Conservation (phyloP, 2,888 invertebrate species). For the Colletes collaris region DNA sequence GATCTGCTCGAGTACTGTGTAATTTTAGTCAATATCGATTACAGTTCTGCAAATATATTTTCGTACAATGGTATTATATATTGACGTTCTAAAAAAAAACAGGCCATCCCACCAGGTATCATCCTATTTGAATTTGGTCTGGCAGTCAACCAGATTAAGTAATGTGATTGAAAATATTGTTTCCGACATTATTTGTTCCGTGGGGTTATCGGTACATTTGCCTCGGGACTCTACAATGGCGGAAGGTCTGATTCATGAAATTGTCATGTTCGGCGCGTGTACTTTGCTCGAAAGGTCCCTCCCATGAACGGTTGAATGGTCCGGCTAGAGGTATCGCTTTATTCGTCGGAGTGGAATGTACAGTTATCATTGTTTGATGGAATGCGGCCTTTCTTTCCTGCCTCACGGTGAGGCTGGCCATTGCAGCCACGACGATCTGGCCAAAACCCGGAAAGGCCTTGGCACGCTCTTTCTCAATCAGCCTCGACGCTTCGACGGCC, state of each 20-base stretch:
- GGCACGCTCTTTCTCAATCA: neutral
- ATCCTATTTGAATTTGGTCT: no score
- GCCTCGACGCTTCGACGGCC: neutral
- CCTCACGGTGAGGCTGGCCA: constrained; percentile 37
- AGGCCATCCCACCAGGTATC: no score
- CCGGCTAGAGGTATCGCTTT: constrained; percentile 26
- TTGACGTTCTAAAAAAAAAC: no score
- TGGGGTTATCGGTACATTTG: no score
- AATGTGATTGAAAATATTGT: no score
- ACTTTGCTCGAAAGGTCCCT: constrained; percentile 13
- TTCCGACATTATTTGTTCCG: no score
- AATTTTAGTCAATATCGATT: no score
- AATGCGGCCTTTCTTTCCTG: constrained; percentile 71
- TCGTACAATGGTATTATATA: no score
- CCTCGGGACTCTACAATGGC: neutral
- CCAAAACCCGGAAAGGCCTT: constrained; percentile 58
- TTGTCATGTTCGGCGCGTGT: neutral
- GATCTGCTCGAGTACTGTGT: no score
- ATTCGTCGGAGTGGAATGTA: constrained; percentile 55
- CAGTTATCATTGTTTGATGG: constrained; percentile 73
- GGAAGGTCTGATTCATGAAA: constrained; percentile 12
- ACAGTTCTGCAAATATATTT: no score
- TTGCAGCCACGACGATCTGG: constrained; percentile 14
- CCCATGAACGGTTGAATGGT: constrained; percentile 22
- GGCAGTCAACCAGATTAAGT: no score